These are phyloP conservation scores for Drosophila baimaii DNA, from an alignment of 1,140 invertebrate genomes.

Conservation along the genomic window DNA sequence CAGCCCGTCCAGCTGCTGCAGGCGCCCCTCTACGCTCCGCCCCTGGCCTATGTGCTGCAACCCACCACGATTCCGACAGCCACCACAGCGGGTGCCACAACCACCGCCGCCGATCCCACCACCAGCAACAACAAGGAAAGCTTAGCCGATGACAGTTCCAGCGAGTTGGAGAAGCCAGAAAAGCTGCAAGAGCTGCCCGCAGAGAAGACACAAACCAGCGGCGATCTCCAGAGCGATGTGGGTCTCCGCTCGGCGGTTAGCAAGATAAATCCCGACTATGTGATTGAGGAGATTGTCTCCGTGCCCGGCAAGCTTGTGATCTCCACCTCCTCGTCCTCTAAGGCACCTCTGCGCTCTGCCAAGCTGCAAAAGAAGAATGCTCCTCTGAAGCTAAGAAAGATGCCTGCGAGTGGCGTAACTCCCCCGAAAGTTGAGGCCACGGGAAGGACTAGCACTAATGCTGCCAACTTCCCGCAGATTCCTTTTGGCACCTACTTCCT, in stretches of 20 bases:
- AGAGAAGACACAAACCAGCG: conserved; percentile 48
- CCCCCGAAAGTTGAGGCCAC: conserved; percentile 81
- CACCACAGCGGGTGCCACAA: conserved; percentile 32
- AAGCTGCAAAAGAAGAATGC: conserved; percentile 8
- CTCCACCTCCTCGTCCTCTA: conserved; percentile 37
- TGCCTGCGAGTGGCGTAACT: not conserved
- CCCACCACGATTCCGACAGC: conserved; percentile 27
- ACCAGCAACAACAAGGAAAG: conserved; percentile 35
- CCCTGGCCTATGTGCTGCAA: conserved; percentile 59
- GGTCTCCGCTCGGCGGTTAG: conserved; percentile 62
- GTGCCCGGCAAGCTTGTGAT: conserved; percentile 71
- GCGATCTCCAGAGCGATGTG: conserved; percentile 64
- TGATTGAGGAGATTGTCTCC: conserved; percentile 75
- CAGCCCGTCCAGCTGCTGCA: conserved; percentile 35
- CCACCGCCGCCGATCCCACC: conserved; percentile 37
- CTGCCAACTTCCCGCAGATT: conserved; percentile 72
- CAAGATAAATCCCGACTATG: conserved; percentile 73
- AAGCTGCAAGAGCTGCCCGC: conserved; percentile 52
- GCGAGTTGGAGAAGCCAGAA: conserved; percentile 47
- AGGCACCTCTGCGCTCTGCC: not conserved
- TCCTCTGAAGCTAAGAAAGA: conserved; percentile 41
- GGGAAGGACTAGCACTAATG: conserved; percentile 66
- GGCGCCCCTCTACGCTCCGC: conserved; percentile 51
- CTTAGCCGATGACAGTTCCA: conserved; percentile 35
- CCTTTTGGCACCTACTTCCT: conserved; percentile 77